Base-by-base conservation (phyloP, 2,888 invertebrate species). In the Tanytarsus gracilentus region DNA sequence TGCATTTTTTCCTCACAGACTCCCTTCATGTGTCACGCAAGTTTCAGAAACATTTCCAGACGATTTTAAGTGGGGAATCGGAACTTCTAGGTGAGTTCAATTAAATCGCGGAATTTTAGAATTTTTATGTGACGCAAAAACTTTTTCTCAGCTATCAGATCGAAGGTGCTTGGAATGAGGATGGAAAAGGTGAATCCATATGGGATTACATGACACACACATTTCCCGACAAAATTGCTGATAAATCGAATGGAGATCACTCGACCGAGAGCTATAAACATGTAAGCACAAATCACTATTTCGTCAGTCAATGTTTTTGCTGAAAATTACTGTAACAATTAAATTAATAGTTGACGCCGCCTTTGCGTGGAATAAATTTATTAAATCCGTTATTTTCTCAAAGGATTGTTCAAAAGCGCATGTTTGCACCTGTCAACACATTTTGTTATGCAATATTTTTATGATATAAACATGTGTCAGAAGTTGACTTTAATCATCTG, bases 201-300 rank as follows among this genome's bases (percentile, higher is more conserved):
- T 84, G 83, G 85, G 85, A 85, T 69, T 73, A 69, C 60, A 69
- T 80, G 65, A 76, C 79, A 1, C 80, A 80, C 69, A 75, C 76
- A 1, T 71, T 72, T 23, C 78, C 80, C 0, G 81, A 82, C 61
- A 76, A 80, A 71, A 79, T 85, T 29, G 77, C 70, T 0, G 81
- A 84, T 64, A 67, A 73, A 16, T 76, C 77, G 59, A 81, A 79
- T 63, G 84, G 77, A 0, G 81, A 83, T 65, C 67, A 80, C 1
- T 76, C 82, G 1, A 75, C 78, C 5, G 80, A 85, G 65, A 76
- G 78, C 66, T 80, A 81, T 65, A 69, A 73, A 65, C 68, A 73
- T 67, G 74, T 74, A 65, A 66, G 72, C 69, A 9, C n/a, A 16
- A 44, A 18, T 18, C 9, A 40, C 1, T 14, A 1, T 40, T 40